Percentiles rank a stretch among this genome's conserved stretches.
Evolutionary conservation across 2,113 vertebrate genomes (phyloP).

Genomic region (Sciurus niger): DNA sequence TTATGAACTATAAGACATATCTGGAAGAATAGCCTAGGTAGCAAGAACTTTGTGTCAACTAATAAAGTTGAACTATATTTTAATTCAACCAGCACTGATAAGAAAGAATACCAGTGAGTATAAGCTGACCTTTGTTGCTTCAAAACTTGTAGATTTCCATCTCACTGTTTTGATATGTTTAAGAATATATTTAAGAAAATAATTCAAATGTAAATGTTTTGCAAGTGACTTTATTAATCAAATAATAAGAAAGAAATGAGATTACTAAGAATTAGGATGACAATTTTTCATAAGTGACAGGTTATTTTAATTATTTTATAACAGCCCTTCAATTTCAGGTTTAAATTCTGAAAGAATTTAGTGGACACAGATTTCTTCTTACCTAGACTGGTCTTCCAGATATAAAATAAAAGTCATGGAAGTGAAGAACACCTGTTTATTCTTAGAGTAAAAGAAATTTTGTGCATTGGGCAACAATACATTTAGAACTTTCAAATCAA

Average conservation of each 20-base stretch:
- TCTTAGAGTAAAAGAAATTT: background rate
- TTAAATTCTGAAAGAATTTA: background rate
- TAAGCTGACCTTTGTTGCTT: background rate
- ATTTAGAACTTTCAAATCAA: background rate
- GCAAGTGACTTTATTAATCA: constrained; percentile 82
- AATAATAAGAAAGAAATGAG: constrained; percentile 77
- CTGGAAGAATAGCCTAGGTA: constrained; percentile 50
- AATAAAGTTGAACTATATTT: constrained; percentile 81
- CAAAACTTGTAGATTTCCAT: constrained; percentile 56
- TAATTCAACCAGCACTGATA: constrained; percentile 69
- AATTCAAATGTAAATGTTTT: constrained; percentile 71
- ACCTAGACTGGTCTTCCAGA: too few relatives aligned
- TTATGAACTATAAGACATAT: constrained; percentile 74
- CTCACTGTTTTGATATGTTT: constrained; percentile 61
- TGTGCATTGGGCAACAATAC: background rate
- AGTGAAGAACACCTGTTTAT: background rate
- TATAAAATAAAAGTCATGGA: background rate
- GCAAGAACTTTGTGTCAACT: constrained; percentile 73
- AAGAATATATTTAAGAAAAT: constrained; percentile 56
- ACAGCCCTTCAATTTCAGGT: constrained; percentile 33
- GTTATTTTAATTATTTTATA: constrained; percentile 83
- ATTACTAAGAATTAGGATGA: constrained; percentile 75
- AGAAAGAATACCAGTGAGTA: constrained; percentile 41
- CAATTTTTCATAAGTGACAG: constrained; percentile 79
- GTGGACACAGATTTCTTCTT: too few relatives aligned